Evolutionary conservation across 2,797 vertebrate genomes (phyloP).

Genomic region (Poecilia wingei): DNA sequence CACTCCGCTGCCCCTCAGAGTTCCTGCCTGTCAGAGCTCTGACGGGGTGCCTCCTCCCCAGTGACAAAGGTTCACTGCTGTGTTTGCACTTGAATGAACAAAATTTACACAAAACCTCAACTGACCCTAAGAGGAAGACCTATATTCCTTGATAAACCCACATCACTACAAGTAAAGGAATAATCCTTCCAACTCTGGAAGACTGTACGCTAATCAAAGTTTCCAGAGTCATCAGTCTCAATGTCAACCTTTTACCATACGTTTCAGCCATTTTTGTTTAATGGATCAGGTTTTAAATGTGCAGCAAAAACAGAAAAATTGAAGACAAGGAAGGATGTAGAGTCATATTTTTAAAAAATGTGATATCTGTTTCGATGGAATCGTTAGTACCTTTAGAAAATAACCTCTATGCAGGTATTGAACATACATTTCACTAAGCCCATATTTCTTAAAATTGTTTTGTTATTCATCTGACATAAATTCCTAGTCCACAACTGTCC

Average conservation of each 20-base stretch:
- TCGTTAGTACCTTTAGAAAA: not conserved
- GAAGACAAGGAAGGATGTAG: not conserved
- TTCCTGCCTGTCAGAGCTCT: conserved; percentile 50
- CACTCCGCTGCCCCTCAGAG: conserved; percentile 47
- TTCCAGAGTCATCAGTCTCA: not conserved
- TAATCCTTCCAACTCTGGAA: conserved; percentile 3
- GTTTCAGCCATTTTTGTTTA: not conserved
- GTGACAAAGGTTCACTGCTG: conserved; percentile 30
- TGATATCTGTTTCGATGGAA: not conserved
- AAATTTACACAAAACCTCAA: conserved; percentile 11
- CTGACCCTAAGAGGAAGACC: conserved; percentile 5
- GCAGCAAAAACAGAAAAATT: not conserved
- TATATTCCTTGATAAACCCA: conserved; percentile 16
- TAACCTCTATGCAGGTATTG: not conserved
- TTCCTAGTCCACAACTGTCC: not conserved
- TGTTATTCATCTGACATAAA: not conserved
- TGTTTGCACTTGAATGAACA: conserved; percentile 25
- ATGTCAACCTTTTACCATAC: not conserved
- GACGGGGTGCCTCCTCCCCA: conserved; percentile 31
- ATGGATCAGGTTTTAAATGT: not conserved
- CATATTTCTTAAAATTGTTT: not conserved
- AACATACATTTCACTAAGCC: not conserved
- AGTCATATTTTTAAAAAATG: not conserved
- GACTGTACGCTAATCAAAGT: not conserved
- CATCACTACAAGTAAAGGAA: conserved; percentile 26